Conservation (phyloP, 1,140 invertebrate genomes). For the Homalodisca vitripennis region DNA sequence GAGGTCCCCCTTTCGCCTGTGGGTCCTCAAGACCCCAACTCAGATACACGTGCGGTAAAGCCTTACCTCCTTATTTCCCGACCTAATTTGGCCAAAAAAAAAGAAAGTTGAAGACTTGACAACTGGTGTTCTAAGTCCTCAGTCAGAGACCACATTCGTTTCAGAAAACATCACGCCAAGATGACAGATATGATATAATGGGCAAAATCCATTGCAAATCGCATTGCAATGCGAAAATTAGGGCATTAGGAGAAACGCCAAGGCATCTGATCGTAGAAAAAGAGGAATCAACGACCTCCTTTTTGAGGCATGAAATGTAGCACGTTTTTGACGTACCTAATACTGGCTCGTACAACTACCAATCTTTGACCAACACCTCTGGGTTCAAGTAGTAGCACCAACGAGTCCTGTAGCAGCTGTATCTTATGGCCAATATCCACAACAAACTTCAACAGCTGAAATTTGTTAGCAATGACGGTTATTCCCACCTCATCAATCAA, state of each 20-base stretch:
- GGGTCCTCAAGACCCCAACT: too few relatives aligned
- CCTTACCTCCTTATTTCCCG: too few relatives aligned
- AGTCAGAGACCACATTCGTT: conserved; percentile 34
- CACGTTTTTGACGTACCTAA: not conserved
- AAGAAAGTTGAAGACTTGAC: conserved; percentile 27
- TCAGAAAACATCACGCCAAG: conserved; percentile 28
- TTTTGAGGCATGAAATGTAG: not conserved
- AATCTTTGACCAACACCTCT: not conserved
- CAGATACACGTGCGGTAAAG: too few relatives aligned
- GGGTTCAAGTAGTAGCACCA: conserved; percentile 11
- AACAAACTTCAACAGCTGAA: conserved; percentile 1
- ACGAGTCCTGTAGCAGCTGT: not conserved
- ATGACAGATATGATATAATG: conserved; percentile 33
- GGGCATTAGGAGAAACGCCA: conserved; percentile 25
- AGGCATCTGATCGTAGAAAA: conserved; percentile 33
- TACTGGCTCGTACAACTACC: not conserved
- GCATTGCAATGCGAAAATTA: conserved; percentile 34
- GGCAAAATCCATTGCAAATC: conserved; percentile 19
- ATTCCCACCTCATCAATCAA: too few relatives aligned
- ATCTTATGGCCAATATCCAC: not conserved
- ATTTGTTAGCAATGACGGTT: too few relatives aligned
- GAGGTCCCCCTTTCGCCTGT: too few relatives aligned
- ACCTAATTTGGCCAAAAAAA: conserved; percentile 14
- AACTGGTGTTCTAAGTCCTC: conserved; percentile 27
- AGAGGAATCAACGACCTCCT: conserved; percentile 23